Percentiles rank a stretch among this genome's conserved stretches.
These are phyloP conservation scores for Pterobdella sp. DNA, from an alignment of 2,888 invertebrate genomes.

Conservation along the genomic window DNA sequence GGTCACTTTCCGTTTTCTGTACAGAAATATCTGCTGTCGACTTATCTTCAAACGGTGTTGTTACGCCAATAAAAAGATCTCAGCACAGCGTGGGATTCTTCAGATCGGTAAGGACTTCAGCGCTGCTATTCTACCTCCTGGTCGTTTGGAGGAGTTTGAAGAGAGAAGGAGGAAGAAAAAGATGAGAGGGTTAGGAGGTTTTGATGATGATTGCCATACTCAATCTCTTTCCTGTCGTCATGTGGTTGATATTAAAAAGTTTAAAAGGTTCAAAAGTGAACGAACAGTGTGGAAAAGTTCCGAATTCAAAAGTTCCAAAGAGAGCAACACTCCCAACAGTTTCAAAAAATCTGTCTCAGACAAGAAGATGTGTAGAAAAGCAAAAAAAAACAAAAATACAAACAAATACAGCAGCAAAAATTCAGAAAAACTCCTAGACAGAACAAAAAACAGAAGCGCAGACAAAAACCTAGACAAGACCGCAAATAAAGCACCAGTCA, in stretches of 20 bases:
- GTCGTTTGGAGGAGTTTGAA: neutral
- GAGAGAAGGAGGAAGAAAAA: neutral
- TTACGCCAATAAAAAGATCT: neutral
- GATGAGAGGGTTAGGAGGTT: neutral
- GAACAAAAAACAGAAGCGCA: neutral
- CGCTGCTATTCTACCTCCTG: neutral
- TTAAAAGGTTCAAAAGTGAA: neutral
- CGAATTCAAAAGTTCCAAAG: neutral
- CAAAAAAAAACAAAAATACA: neutral
- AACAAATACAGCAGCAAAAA: constrained; percentile 3
- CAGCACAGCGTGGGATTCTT: constrained; percentile 5
- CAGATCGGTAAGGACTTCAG: constrained; percentile 7
- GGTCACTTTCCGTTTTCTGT: constrained; percentile 56
- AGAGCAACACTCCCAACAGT: neutral
- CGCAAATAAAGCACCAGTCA: neutral
- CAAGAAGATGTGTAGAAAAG: neutral
- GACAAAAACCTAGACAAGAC: neutral
- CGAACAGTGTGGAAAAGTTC: neutral
- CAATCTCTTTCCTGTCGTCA: neutral
- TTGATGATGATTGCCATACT: neutral
- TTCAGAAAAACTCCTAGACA: neutral
- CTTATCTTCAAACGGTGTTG: constrained; percentile 39
- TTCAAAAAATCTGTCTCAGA: neutral
- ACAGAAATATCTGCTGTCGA: constrained; percentile 51
- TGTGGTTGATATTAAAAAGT: neutral